Evolutionary conservation across 2,888 invertebrate genomes (phyloP).

Genomic region (Xestia rhomboidea): DNA sequence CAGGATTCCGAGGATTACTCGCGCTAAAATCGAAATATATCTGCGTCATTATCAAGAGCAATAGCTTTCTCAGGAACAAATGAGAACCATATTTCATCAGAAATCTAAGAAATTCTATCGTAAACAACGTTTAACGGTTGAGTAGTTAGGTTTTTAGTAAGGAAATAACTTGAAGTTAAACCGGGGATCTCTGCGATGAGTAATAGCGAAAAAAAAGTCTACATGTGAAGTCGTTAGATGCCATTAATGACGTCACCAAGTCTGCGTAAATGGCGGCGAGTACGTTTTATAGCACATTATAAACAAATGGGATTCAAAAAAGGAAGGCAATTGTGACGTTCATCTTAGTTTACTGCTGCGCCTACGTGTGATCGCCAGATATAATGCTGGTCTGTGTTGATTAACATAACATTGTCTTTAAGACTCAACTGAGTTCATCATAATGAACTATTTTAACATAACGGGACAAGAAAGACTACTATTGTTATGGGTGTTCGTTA

Average conservation of each 20-base stretch:
- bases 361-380: conserved; percentile 7
- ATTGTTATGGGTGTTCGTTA: not conserved
- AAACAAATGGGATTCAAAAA: conserved; percentile 55
- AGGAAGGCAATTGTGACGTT: conserved; percentile 58
- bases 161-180: conserved; percentile 5
- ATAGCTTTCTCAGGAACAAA: conserved; percentile 18
- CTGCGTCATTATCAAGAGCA: conserved; percentile 11
- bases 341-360: conserved; percentile 22
- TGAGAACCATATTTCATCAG: conserved; percentile 17
- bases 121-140: not conserved
- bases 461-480: not conserved
- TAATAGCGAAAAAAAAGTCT: conserved; percentile 30
- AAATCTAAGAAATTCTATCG: not conserved
- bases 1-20: not conserved
- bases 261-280: conserved; percentile 44
- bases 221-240: conserved; percentile 45
- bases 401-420: conserved; percentile 27
- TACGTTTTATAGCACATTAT: conserved; percentile 55
- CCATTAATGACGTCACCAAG: conserved; percentile 54
- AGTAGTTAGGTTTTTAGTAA: conserved; percentile 5
- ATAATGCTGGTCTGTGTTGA: conserved; percentile 6
- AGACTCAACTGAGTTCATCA: conserved; percentile 4
- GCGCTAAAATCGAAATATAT: not conserved
- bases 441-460: conserved; percentile 2
- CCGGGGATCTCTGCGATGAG: conserved; percentile 9